Conservation (phyloP, 2,888 invertebrate species). For the Nomada fabriciana region DNA sequence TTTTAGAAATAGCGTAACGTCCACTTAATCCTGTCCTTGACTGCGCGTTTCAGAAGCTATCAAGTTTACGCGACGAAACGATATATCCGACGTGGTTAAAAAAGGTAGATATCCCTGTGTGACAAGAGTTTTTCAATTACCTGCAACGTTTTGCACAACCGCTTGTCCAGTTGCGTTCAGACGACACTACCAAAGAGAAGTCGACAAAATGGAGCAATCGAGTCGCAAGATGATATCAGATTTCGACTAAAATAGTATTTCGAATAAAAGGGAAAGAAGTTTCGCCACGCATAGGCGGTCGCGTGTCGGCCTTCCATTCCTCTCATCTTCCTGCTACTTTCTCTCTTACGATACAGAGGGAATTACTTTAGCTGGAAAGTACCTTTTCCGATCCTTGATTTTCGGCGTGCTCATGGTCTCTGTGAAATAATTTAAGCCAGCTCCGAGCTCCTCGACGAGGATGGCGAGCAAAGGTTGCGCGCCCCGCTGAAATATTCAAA, state of each 20-base stretch:
- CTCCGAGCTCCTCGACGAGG: conserved; percentile 16
- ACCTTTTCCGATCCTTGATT: conserved; percentile 50
- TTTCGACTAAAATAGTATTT: background rate
- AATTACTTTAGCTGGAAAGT: conserved; percentile 53
- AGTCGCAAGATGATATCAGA: no score
- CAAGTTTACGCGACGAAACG: no score
- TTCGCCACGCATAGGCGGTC: conserved; percentile 36
- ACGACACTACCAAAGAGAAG: no score
- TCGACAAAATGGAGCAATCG: no score
- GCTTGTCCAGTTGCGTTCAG: no score
- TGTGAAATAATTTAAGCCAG: conserved; percentile 63
- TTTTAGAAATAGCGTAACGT: conserved; percentile 26
- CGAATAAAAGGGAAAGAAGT: background rate
- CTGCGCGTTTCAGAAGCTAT: no score
- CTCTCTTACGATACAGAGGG: conserved; percentile 28
- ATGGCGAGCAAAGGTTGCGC: conserved; percentile 53
- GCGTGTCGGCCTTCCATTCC: conserved; percentile 42
- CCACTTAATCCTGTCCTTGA: background rate
- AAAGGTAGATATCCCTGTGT: no score
- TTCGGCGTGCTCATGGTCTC: conserved; percentile 45
- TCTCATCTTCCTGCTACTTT: conserved; percentile 14
- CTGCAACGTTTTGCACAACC: no score
- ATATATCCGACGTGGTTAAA: no score
- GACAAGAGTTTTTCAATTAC: no score
- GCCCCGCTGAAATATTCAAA: conserved; percentile 57